Evolutionary conservation across 2,113 vertebrate genomes (phyloP).

Genomic region (Bostrychus sinensis): DNA sequence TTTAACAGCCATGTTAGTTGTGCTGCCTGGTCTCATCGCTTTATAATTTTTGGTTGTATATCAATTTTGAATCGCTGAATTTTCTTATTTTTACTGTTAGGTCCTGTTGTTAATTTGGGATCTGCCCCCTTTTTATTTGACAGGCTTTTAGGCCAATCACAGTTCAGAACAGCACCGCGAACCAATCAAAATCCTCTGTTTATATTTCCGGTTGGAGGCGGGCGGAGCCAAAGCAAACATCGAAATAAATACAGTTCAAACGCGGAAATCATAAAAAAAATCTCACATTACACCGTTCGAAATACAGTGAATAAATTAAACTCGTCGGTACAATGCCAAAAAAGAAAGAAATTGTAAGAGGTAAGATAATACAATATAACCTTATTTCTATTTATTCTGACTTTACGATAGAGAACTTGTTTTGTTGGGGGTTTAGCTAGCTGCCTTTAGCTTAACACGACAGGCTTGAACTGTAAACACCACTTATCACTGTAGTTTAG

Average conservation of each 20-base stretch:
- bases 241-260: background rate
- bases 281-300: background rate
- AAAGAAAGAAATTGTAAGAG: conserved; percentile 15
- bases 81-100: too few relatives aligned
- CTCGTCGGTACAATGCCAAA: conserved; percentile 21
- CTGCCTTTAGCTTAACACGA: background rate
- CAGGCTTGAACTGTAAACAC: too few relatives aligned
- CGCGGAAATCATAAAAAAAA: background rate
- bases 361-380: conserved; percentile 13
- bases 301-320: background rate
- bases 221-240: background rate
- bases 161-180: background rate
- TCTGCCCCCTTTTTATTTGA: too few relatives aligned
- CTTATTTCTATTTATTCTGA: background rate
- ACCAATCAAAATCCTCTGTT: background rate
- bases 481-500: background rate
- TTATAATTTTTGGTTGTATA: too few relatives aligned
- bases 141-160: background rate
- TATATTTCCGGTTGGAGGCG: background rate
- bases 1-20: too few relatives aligned
- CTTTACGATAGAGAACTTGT: background rate
- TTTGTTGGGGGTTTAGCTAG: background rate
- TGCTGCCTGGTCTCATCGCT: too few relatives aligned
- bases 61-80: too few relatives aligned
- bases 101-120: too few relatives aligned